Base-by-base conservation (phyloP, 2,113 vertebrate species). In the Eptesicus fuscus region DNA sequence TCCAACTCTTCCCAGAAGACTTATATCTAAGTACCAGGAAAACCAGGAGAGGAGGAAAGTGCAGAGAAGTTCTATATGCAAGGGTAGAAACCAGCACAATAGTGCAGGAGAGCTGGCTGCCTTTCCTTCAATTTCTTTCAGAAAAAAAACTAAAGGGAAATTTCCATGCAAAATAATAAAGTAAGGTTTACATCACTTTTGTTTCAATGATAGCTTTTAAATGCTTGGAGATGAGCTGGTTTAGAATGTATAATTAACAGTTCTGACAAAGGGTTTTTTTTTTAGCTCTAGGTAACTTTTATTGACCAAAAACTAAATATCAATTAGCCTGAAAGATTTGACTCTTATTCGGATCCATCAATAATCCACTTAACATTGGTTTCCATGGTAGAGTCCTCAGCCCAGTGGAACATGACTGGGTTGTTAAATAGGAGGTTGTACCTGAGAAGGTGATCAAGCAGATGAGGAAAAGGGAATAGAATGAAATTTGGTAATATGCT, bases 251-350 rank as follows among this genome's bases (percentile, higher is more conserved):
- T 95, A 92, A 97, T 96, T 93, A 97, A 97, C 79, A 59, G 73
- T 35, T 95, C 82, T 92, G 79, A 94, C 65, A 90, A 95, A 97
- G 78, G 56, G 61, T 30, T 28, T 76, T 30, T 65, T 67, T 90
- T 96, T 97, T 88, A 95, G 88, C 79, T 93, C 65, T 84, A 59
- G n/a, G 84, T 80, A 89, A 30, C 70, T 87, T 96, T 95, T 90
- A 96, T 93, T 92, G 93, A 96, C 65, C 83, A 95, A 93, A 96
- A 97, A 93, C 90, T 96, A 94, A 96, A 97, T 94, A 85, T 97
- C 88, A 97, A 92, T 96, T 97, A 90, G 51, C 80, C 83, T 76
- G 85, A 97, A 93, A 90, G 77, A 91, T 94, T 44, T 95, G 83
- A 83, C 82, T 87, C 82, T 93, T 70, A 92, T 93, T 96, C 95